phyloP scores from a whole-genome alignment of 2,113 vertebrate species.

The Hassar affinis region DNA sequence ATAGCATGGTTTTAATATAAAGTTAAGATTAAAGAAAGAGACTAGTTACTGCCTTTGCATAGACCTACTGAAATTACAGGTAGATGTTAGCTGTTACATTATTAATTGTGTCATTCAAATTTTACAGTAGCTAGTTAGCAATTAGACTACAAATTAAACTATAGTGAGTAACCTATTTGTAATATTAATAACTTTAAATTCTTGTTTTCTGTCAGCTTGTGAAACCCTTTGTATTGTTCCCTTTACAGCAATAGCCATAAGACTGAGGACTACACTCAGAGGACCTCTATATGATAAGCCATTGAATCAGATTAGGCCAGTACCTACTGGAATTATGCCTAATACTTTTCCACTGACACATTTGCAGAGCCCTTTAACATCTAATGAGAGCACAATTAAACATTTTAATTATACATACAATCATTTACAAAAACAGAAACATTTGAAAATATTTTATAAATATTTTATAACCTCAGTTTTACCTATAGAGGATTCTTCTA shows the following conservation, averaged over 20 bases:
- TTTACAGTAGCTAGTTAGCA: neutral
- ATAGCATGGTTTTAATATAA: neutral
- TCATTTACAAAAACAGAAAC: neutral
- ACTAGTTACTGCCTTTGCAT: neutral
- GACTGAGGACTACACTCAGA: slow-evolving; percentile 23
- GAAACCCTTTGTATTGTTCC: neutral
- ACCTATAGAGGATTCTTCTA: neutral
- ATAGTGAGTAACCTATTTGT: neutral
- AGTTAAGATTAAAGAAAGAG: neutral
- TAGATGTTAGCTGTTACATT: neutral
- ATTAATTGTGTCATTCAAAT: neutral
- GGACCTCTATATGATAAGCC: slow-evolving; percentile 21
- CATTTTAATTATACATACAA: neutral
- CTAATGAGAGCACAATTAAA: slow-evolving; percentile 17
- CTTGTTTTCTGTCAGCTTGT: neutral
- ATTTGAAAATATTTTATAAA: slow-evolving; percentile 27
- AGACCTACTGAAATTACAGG: neutral
- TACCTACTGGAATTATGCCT: slow-evolving; percentile 31
- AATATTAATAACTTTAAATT: slow-evolving; percentile 6
- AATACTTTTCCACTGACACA: slow-evolving; percentile 15
- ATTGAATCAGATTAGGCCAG: slow-evolving; percentile 24
- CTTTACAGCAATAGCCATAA: slow-evolving; percentile 18
- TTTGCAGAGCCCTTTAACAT: slow-evolving; percentile 30
- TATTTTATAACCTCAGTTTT: slow-evolving; percentile 5
- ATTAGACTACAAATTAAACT: neutral